Conservation (phyloP, 1,140 invertebrate species). For the Dysdera silvatica region DNA sequence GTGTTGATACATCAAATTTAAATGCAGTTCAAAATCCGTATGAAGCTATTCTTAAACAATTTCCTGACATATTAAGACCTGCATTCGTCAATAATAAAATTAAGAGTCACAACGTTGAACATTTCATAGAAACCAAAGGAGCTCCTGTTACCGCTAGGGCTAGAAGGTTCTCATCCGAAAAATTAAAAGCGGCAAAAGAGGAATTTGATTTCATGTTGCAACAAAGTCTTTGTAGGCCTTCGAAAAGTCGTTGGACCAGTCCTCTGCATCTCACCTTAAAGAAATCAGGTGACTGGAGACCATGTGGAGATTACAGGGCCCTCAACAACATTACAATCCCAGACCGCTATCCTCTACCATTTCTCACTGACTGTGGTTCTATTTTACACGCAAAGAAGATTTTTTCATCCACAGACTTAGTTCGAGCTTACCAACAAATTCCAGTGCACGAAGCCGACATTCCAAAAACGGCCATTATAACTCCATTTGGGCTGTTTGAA, state of each 20-base stretch:
- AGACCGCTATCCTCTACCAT: slow-evolving; percentile 24
- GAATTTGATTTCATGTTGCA: slow-evolving; percentile 27
- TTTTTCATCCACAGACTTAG: slow-evolving; percentile 26
- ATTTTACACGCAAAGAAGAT: slow-evolving; percentile 20
- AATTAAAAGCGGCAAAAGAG: slow-evolving; percentile 22
- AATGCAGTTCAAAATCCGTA: neutral
- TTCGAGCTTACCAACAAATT: slow-evolving; percentile 27
- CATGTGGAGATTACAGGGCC: slow-evolving; percentile 20
- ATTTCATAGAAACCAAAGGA: slow-evolving; percentile 28
- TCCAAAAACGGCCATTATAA: slow-evolving; percentile 24
- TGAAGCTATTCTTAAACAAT: too few relatives aligned
- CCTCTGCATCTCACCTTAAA: slow-evolving; percentile 35
- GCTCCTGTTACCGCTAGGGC: slow-evolving; percentile 6
- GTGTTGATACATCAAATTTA: neutral
- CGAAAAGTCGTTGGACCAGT: slow-evolving; percentile 32
- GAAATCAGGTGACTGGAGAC: slow-evolving; percentile 26
- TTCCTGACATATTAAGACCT: slow-evolving; percentile 2
- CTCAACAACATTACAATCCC: slow-evolving; percentile 21
- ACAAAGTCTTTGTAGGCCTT: slow-evolving; percentile 32
- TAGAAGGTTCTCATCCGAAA: slow-evolving; percentile 17
- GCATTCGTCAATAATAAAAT: neutral
- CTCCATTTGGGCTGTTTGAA: slow-evolving; percentile 28
- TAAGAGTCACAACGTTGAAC: slow-evolving; percentile 15
- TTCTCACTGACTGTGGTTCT: slow-evolving; percentile 18
- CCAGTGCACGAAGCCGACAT: slow-evolving; percentile 16